These are phyloP conservation scores for Anarhynchus alexandrinus DNA, from an alignment of 2,113 vertebrate species.

Conservation along the genomic window DNA sequence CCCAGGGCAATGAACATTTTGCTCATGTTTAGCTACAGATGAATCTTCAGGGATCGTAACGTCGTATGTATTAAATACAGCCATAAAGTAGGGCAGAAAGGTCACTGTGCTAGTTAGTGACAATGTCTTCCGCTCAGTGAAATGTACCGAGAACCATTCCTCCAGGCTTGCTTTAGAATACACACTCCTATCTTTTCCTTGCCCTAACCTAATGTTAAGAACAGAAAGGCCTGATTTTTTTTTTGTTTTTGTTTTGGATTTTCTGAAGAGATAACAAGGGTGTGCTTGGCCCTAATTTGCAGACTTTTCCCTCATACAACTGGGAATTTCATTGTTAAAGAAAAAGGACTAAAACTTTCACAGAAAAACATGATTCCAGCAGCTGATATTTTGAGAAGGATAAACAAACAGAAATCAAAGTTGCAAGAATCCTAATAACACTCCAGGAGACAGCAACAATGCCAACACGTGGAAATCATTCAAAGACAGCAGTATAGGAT, in stretches of 20 bases:
- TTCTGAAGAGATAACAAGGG: neutral
- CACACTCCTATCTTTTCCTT: neutral
- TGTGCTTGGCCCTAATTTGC: neutral
- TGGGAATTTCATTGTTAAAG: neutral
- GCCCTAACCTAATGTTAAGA: neutral
- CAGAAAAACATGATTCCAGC: neutral
- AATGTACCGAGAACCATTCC: neutral
- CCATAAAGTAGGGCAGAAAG: neutral
- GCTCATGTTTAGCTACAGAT: neutral
- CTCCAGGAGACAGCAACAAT: slow-evolving; percentile 11
- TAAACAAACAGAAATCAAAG: slow-evolving; percentile 36
- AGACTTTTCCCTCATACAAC: neutral
- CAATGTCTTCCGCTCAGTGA: neutral
- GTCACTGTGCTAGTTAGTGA: neutral
- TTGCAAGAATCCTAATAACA: neutral
- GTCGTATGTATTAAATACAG: neutral
- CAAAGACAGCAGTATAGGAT: neutral
- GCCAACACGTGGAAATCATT: neutral
- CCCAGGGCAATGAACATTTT: neutral
- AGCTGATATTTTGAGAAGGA: neutral
- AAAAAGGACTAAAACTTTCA: neutral
- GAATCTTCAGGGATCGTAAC: neutral
- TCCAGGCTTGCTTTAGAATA: neutral
- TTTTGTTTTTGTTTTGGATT: neutral
- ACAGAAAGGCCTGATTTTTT: neutral